Conservation (phyloP, 2,888 invertebrate species). For the Thumatha senex region DNA sequence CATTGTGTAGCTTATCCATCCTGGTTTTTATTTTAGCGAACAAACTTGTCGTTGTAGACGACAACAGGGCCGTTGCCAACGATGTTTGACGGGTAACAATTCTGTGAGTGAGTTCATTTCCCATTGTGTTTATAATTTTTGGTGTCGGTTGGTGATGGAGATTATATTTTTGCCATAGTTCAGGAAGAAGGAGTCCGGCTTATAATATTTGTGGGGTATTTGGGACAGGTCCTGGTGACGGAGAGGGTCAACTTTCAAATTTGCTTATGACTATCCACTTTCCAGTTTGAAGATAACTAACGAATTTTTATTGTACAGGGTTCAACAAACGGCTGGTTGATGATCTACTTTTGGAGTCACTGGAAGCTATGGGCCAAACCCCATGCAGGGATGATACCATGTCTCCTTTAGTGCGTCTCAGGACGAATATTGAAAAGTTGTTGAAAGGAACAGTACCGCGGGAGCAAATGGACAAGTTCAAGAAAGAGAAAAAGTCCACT, state of each 20-base stretch:
- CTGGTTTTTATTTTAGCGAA: slow-evolving; percentile 70
- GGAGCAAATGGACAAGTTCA: slow-evolving; percentile 89
- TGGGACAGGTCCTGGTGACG: slow-evolving; percentile 36
- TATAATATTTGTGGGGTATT: slow-evolving; percentile 33
- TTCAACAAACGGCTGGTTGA: slow-evolving; percentile 90
- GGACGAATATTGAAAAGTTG: slow-evolving; percentile 89
- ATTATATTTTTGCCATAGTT: slow-evolving; percentile 24
- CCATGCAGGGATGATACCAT: slow-evolving; percentile 84
- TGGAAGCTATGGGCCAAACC: slow-evolving; percentile 88
- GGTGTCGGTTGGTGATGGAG: slow-evolving; percentile 67
- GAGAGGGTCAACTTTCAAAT: slow-evolving; percentile 16
- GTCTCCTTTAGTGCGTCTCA: slow-evolving; percentile 85
- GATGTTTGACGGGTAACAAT: slow-evolving; percentile 47
- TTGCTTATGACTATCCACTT: too few species aligned
- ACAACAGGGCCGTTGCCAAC: slow-evolving; percentile 49
- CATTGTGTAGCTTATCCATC: slow-evolving; percentile 59
- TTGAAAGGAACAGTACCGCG: slow-evolving; percentile 92
- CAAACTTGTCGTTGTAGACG: slow-evolving; percentile 58
- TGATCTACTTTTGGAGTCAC: slow-evolving; percentile 90
- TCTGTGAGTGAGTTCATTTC: slow-evolving; percentile 74
- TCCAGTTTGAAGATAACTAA: neutral
- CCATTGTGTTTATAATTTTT: slow-evolving; percentile 73
- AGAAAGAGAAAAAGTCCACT: slow-evolving; percentile 88
- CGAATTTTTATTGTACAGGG: slow-evolving; percentile 52
- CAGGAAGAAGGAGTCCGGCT: slow-evolving; percentile 26